Conservation (phyloP, 2,113 vertebrate species). For the Nothobranchius furzeri region DNA sequence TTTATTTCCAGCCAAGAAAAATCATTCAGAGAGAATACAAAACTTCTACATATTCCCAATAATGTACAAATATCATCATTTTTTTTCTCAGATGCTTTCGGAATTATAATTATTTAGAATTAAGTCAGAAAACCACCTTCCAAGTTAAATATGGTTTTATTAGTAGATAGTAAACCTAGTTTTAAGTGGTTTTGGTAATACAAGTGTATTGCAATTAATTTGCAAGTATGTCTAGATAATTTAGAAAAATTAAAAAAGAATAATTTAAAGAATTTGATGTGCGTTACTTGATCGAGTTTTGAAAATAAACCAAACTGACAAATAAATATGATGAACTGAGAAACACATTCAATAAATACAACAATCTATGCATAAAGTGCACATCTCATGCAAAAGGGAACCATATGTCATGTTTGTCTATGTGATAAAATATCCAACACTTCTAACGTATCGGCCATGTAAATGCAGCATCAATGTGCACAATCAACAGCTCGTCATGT, state of each 20-base stretch:
- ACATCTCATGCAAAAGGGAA: conserved; percentile 26
- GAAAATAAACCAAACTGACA: conserved; percentile 4
- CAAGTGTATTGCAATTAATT: no score
- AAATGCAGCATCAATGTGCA: conserved; percentile 46
- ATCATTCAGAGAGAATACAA: conserved; percentile 41
- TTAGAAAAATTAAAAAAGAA: no score
- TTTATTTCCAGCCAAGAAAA: conserved; percentile 64
- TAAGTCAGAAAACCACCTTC: conserved; percentile 11
- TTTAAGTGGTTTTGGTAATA: no score
- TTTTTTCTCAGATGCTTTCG: conserved; percentile 22
- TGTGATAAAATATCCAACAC: conserved; percentile 33
- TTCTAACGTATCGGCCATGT: conserved; percentile 23
- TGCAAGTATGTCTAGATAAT: no score
- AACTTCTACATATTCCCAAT: conserved; percentile 44
- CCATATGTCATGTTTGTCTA: conserved; percentile 6
- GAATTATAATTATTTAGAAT: conserved; percentile 16
- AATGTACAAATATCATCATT: conserved; percentile 15
- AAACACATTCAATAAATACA: conserved; percentile 44
- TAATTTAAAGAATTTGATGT: not conserved
- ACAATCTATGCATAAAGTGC: conserved; percentile 36
- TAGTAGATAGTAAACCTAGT: not conserved
- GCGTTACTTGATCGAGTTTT: conserved; percentile 1
- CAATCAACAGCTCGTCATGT: conserved; percentile 57
- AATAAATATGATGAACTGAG: conserved; percentile 36
- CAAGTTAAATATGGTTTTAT: conserved; percentile 1